phyloP scores from a whole-genome alignment of 1,140 invertebrate species.

The Mesaphorura yosii region DNA sequence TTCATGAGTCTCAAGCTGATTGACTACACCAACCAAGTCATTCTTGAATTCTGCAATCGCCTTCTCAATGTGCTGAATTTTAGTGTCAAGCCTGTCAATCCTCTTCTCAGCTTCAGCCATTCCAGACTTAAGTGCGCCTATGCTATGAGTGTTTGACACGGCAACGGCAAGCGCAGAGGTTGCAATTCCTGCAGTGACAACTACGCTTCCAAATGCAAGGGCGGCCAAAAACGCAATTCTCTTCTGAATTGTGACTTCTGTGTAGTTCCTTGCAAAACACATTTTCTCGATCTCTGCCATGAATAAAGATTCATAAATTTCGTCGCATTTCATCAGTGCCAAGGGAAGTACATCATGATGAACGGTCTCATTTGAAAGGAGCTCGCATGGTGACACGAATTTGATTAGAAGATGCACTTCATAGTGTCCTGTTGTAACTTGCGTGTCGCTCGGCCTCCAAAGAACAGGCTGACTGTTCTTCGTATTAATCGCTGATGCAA shows the following conservation, averaged over 20 bases:
- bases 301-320: slow-evolving; percentile 12
- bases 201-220: neutral
- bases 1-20: neutral
- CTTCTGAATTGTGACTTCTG: too few species aligned
- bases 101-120: neutral
- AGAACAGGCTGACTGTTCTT: slow-evolving; percentile 12
- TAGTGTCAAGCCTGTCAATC: neutral
- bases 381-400: slow-evolving; percentile 9
- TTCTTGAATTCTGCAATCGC: neutral
- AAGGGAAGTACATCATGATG: neutral
- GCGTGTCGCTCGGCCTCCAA: slow-evolving; percentile 6
- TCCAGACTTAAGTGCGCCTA: neutral
- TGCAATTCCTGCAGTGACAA: neutral
- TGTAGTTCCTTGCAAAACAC: too few species aligned
- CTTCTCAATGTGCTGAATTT: neutral
- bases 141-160: neutral
- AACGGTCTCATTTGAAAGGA: neutral
- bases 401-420: slow-evolving; percentile 3
- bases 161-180: neutral
- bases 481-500: too few species aligned
- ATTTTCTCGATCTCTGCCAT: slow-evolving; percentile 6
- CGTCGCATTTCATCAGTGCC: slow-evolving; percentile 7
- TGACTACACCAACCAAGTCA: neutral
- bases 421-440: slow-evolving; percentile 11
- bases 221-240: neutral